Evolutionary conservation across 1,140 invertebrate genomes (phyloP), one percentile per base, ranked within the genome.

Genomic region (Heliothis virescens): DNA sequence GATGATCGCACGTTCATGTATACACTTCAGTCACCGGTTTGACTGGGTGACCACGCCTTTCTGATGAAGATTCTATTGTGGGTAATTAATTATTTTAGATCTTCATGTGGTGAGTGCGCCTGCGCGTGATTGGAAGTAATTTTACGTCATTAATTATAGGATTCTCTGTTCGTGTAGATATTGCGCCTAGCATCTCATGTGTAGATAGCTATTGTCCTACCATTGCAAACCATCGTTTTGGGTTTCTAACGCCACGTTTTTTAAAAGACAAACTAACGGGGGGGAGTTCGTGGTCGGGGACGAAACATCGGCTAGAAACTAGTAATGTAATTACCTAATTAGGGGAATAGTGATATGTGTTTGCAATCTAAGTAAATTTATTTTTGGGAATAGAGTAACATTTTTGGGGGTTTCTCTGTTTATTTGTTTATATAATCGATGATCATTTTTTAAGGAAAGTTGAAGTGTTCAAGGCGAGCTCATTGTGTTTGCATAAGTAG

Each of bases 261-360:
- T 48, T 18, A 74, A 74, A 60, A 74, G 72, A 60, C 72, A 60
- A 65, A 59, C 41, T 47, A 18, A 18, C 10, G 9, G 74, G 52
- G n/a, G n/a, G n/a, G n/a, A n/a, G n/a, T 62, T 63, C 18, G 57
- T 29, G 59, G 74, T 52, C 9, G 53, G 60, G 74, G n/a, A 76
- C 74, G 53, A 65, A 29, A 76, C 62, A 47, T 69, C 72, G 21
- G n/a, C 67, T 79, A 89, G 84, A 81, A n/a, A n/a, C 60, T 91
- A 92, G 90, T 87, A 86, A 90, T 82, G 82, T 85, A 89, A 62
- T 89, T 92, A 93, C 91, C n/a, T 94, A 94, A 91, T 93, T 93
- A 92, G 89, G 86, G 81, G 84, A 86, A 83, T 77, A 84, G 86
- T 85, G 87, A 81, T 88, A 79, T n/a, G 77, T 72, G 62, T 82